These are phyloP conservation scores for Vultur gryphus DNA, from an alignment of 2,797 vertebrate genomes.

Conservation along the genomic window DNA sequence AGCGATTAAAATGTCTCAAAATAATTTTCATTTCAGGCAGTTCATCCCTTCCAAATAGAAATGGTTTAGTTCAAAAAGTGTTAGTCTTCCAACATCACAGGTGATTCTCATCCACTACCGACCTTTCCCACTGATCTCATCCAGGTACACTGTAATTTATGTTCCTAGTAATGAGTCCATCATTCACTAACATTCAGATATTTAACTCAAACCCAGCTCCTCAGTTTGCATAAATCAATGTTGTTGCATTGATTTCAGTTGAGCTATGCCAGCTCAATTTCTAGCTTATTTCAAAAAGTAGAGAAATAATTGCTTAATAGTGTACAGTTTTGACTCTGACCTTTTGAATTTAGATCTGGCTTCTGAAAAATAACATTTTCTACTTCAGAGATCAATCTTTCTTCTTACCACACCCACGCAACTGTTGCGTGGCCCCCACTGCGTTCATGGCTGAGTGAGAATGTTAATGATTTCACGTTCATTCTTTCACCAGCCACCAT, in stretches of 20 bases:
- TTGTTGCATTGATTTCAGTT: background rate
- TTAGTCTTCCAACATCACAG: background rate
- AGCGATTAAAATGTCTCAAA: background rate
- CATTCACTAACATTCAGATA: background rate
- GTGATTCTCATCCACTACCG: background rate
- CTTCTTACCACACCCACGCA: background rate
- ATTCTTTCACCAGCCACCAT: background rate
- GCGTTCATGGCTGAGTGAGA: background rate
- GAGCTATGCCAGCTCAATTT: background rate
- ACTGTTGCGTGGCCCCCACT: background rate
- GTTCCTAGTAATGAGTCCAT: background rate
- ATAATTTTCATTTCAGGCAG: background rate
- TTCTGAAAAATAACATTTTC: slow-evolving; percentile 32
- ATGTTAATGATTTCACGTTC: background rate
- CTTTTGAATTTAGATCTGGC: slow-evolving; percentile 10
- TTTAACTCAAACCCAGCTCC: background rate
- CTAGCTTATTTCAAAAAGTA: background rate
- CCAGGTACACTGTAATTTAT: background rate
- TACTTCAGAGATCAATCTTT: slow-evolving; percentile 14
- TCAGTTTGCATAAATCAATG: background rate
- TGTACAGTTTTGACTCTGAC: background rate
- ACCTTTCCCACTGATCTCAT: background rate
- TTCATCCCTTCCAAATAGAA: background rate
- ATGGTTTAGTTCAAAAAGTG: background rate
- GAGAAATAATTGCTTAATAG: background rate